Conservation (phyloP, 2,888 invertebrate species). For the Acleris emargana region DNA sequence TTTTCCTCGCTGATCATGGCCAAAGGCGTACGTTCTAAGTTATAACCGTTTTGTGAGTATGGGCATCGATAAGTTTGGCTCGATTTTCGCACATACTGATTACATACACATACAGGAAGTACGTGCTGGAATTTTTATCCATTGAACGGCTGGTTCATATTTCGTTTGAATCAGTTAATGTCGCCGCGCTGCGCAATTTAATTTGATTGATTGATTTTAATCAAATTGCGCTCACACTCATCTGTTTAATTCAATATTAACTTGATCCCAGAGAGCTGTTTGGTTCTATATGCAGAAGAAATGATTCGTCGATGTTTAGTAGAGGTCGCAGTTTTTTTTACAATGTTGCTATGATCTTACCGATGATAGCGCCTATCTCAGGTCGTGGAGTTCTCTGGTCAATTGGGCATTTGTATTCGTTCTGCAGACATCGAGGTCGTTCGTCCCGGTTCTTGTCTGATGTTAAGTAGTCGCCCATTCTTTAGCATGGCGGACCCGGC, state of each 20-base stretch:
- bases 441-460: slow-evolving; percentile 78
- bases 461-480: slow-evolving; percentile 55
- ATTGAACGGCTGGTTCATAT: slow-evolving; percentile 56
- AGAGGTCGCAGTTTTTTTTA: too few relatives aligned
- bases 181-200: slow-evolving; percentile 29
- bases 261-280: too few relatives aligned
- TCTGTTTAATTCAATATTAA: background rate
- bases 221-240: slow-evolving; percentile 12
- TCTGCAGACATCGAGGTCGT: slow-evolving; percentile 73
- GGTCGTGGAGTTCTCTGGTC: slow-evolving; percentile 45
- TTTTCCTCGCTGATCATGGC: slow-evolving; percentile 58
- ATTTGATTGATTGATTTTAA: slow-evolving; percentile 25
- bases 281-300: too few relatives aligned
- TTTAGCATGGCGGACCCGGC: slow-evolving; percentile 63
- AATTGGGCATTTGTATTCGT: slow-evolving; percentile 73
- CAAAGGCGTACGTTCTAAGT: slow-evolving; percentile 45
- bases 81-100: slow-evolving; percentile 51
- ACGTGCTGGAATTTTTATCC: slow-evolving; percentile 73
- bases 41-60: slow-evolving; percentile 9
- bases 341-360: slow-evolving; percentile 16
- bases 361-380: slow-evolving; percentile 1
- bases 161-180: slow-evolving; percentile 47
- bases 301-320: too few relatives aligned
- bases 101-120: slow-evolving; percentile 69
- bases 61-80: slow-evolving; percentile 38